Evolutionary conservation across 92 coral and sea anemone genomes (phyloP).

Genomic region (Bergia sp.): DNA sequence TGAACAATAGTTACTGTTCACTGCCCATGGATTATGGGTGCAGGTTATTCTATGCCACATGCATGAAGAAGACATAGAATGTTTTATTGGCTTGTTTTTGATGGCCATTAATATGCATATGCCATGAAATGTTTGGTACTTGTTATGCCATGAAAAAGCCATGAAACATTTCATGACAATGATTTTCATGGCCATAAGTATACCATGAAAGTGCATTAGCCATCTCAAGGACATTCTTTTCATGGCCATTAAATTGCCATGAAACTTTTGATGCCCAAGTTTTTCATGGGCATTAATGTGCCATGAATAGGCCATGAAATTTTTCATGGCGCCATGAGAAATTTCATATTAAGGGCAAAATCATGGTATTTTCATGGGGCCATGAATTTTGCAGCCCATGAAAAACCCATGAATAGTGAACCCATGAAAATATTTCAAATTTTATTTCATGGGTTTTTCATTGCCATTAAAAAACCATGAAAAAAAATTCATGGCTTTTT

Average conservation of each 20-base stretch:
- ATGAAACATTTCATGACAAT: background rate
- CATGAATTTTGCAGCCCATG: constrained; percentile 23
- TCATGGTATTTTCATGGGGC: constrained; percentile 32
- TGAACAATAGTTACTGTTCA: constrained; percentile 10
- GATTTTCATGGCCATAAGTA: background rate
- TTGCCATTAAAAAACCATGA: constrained; percentile 19
- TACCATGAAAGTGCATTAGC: background rate
- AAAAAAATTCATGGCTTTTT: constrained; percentile 13
- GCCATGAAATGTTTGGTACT: constrained; percentile 1
- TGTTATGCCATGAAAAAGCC: background rate
- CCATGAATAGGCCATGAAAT: constrained; percentile 5
- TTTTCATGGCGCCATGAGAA: constrained; percentile 17
- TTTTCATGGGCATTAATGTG: constrained; percentile 7
- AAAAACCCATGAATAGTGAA: constrained; percentile 32
- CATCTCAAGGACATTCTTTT: background rate
- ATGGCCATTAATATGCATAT: constrained; percentile 3
- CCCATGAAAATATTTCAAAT: constrained; percentile 15
- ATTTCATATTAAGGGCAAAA: constrained; percentile 24
- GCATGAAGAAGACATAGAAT: background rate
- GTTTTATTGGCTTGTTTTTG: background rate
- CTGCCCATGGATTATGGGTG: constrained; percentile 8
- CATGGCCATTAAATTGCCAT: constrained; percentile 9
- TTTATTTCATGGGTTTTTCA: constrained; percentile 24
- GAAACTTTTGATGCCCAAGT: background rate
- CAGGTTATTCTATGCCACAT: constrained; percentile 10